Evolutionary conservation across 2,113 vertebrate genomes (phyloP), one percentile per base, ranked within the genome.

Genomic region (Brachypodius melanocephalos): DNA sequence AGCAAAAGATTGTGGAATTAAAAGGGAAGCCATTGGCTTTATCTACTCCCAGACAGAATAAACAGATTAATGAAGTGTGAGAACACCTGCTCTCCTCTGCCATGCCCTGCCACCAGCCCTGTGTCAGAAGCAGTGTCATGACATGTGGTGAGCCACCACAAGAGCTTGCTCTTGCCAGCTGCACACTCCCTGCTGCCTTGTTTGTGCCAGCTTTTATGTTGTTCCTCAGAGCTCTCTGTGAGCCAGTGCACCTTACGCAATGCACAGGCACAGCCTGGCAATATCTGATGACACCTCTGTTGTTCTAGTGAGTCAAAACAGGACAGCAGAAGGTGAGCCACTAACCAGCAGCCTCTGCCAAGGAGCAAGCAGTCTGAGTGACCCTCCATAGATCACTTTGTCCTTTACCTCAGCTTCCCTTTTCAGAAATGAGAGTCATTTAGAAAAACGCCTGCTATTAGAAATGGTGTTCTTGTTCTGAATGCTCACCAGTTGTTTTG

Each of bases 391-490:
- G 62, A 73, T 74, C 38, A 90, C 86, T 89, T 69, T 92, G 89
- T 95, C 80, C 79, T 69, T 80, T 94, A 74, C 83, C 25, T 90
- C 92, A 89, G n/a, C 74, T 91, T 91, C 74, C 48, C 59, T 93
- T 61, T 87, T 48, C 61, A 57, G 42, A 85, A 85, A 74, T 1
- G 2, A 89, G 40, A 18, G 32, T 81, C 59, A 77, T 49, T 38
- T 17, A 67, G 55, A 45, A 84, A 88, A 80, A 66, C 18, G 7
- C 29, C 14, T 36, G 25, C 26, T 80, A 19, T 67, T 91, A 49
- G 59, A 82, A 87, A 61, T 0, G 1, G 11, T 78, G 34, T 6
- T 74, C 77, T 67, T 59, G 31, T 89, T 82, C 43, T 31, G n/a
- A 78, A 48, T 42, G 28, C 32, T 82, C 31, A 18, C 7, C 25